A percentile compares a stretch with the other conserved stretches of the same genome.
phyloP scores from a whole-genome alignment of 2,888 invertebrate species.

The Operophtera brumata region DNA sequence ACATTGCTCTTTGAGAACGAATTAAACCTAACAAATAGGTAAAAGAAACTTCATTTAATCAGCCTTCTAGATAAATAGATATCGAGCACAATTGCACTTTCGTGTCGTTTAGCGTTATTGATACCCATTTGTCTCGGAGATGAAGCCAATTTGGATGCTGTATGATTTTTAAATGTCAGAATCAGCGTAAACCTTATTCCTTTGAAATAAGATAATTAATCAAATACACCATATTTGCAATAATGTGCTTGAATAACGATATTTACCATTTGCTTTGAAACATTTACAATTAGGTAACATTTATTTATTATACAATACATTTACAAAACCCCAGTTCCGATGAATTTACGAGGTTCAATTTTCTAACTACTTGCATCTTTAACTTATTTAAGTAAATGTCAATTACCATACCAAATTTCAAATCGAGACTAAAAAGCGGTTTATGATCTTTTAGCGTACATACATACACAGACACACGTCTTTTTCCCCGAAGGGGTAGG shows the following conservation, averaged over 20 bases:
- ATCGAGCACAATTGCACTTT: no score
- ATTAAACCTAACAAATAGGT: conserved; percentile 30
- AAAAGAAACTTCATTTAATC: conserved; percentile 3
- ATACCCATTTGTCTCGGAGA: no score
- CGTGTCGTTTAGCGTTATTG: no score
- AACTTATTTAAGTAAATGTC: no score
- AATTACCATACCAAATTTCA: no score
- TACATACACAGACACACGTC: no score
- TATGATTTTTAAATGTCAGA: no score
- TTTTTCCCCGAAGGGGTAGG: no score
- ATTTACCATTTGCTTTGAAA: conserved; percentile 10
- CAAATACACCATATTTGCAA: not conserved
- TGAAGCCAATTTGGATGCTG: no score
- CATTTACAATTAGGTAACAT: conserved; percentile 26
- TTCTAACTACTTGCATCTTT: not conserved
- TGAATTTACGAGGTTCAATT: not conserved
- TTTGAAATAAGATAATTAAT: conserved; percentile 13
- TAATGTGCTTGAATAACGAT: conserved; percentile 2
- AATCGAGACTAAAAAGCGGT: no score
- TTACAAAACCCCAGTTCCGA: conserved; percentile 2
- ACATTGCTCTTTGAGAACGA: conserved; percentile 51
- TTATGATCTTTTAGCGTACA: no score
- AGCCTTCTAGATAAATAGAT: no score
- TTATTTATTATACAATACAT: conserved; percentile 10
- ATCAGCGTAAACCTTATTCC: not conserved